Base-by-base conservation (phyloP, 2,797 vertebrate species). In the Triplophysa yarkandensis region DNA sequence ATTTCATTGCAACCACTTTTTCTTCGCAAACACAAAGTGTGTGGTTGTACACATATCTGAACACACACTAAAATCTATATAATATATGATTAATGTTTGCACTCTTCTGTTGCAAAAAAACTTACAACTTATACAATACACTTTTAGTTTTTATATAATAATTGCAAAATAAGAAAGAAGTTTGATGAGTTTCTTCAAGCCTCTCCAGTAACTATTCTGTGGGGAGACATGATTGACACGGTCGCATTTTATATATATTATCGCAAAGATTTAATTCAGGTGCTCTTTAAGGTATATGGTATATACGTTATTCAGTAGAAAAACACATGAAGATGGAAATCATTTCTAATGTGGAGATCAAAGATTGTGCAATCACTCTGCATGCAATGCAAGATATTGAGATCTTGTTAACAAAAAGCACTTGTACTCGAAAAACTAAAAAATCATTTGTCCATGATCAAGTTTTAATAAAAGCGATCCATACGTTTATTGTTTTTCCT, bases 381-480 rank as follows among this genome's bases (percentile, higher is more conserved):
- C 81, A 82, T 82, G 81, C 81, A 76, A 71, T 76, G 44, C 72
- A 70, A 79, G 68, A 52, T 48, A 48, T 80, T 82, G 78, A n/a
- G n/a, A n/a, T n/a, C n/a, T n/a, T n/a, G n/a, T n/a, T n/a, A n/a
- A n/a, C n/a, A n/a, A n/a, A 76, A 58, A 44, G n/a, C 55, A 80
- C 73, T 69, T 77, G 80, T 74, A 77, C 28, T 71, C 39, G 14
- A 76, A 72, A 57, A n/a, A n/a, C n/a, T n/a, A n/a, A 48, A 69
- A 34, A 70, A 60, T 82, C 72, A 11, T 27, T 54, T 76, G 72
- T 48, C 39, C 76, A 76, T 67, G 52, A 73, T 55, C 54, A 44
- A 55, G 32, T 58, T 76, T 78, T 55, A 75, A 76, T 80, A 76
- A 80, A 82, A 60, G 28, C 48, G 71, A 72, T 76, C 36, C 28